Evolutionary conservation across 2,113 vertebrate genomes (phyloP), one percentile per base, ranked within the genome.

Genomic region (Zosterops hypoxanthus): DNA sequence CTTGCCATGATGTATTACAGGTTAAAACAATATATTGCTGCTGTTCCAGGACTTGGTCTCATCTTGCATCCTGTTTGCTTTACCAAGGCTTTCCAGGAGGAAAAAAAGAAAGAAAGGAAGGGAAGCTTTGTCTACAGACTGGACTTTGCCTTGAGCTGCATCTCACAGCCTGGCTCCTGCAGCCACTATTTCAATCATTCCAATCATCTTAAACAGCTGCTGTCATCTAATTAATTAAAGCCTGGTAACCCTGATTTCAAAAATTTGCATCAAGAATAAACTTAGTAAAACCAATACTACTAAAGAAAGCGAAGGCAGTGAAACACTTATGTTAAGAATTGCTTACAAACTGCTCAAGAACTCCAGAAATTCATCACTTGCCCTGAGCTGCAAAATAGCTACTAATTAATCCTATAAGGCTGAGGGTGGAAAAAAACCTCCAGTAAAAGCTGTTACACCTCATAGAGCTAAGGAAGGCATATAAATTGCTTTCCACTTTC

Each of bases 381-480:
- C 59, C 75, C 77, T 22, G 34, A 90, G 70, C 66, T 80, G 56
- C 66, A 95, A 95, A 94, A 90, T 77, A 91, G 65, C 82, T 8
- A 11, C 82, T 95, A 95, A 95, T 94, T 95, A 96, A 95, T 94
- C 75, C 87, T 85, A 22, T 80, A 87, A 91, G 39, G 29, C 78
- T 65, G 71, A 80, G 80, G 92, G 61, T 56, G 34, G 71, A 68
- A 86, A 95, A 92, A 77, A 90, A 47, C 23, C 34, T 91, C 88
- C 4, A 91, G 50, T 88, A 82, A 82, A 92, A 85, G 78, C 84
- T 88, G 78, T 88, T 90, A 79, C 12, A 92, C 46, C 79, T 85
- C 89, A 56, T 9, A 94, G 59, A 85, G 56, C 66, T 87, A 80
- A 75, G 55, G 29, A 57, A 95, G 29, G 68, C 78, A 49, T 39